Conservation (phyloP, 2,797 vertebrate species). For the Lutjanus campechanus region DNA sequence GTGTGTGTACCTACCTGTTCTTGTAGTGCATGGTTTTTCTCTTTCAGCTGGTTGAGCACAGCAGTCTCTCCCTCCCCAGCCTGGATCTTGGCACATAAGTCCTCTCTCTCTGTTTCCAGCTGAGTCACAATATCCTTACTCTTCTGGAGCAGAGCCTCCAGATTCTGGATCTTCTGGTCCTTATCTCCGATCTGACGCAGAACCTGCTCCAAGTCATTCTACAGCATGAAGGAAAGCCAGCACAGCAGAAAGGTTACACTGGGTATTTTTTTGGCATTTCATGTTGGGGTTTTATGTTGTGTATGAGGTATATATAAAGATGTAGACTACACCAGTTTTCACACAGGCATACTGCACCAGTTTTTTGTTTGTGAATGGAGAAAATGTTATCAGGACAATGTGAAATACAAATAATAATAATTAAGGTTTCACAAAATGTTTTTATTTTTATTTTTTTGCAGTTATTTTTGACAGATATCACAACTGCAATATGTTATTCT, state of each 20-base stretch:
- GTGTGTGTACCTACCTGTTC: slow-evolving; percentile 87
- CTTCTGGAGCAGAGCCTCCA: slow-evolving; percentile 97
- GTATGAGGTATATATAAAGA: neutral
- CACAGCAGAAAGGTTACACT: neutral
- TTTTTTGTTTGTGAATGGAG: neutral
- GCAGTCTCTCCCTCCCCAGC: slow-evolving; percentile 97
- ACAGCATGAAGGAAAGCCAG: slow-evolving; percentile 39
- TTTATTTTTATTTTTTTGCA: too few relatives aligned
- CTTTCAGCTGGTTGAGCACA: slow-evolving; percentile 95
- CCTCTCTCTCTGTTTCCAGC: slow-evolving; percentile 95
- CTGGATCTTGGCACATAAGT: slow-evolving; percentile 97
- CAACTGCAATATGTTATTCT: too few relatives aligned
- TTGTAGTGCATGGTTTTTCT: slow-evolving; percentile 95
- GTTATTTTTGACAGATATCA: too few relatives aligned
- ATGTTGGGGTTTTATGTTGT: neutral
- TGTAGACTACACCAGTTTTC: neutral
- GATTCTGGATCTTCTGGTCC: slow-evolving; percentile 99
- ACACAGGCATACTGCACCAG: neutral
- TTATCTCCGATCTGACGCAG: slow-evolving; percentile 98
- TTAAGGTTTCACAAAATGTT: too few relatives aligned
- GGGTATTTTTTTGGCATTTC: neutral
- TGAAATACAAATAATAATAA: neutral
- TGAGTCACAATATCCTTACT: slow-evolving; percentile 94
- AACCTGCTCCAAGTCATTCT: slow-evolving; percentile 99
- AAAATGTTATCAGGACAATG: neutral